A percentile compares a stretch with the other conserved stretches of the same genome.
Evolutionary conservation across 2,888 invertebrate genomes (phyloP).

Genomic region (Drosophila fungiperda): DNA sequence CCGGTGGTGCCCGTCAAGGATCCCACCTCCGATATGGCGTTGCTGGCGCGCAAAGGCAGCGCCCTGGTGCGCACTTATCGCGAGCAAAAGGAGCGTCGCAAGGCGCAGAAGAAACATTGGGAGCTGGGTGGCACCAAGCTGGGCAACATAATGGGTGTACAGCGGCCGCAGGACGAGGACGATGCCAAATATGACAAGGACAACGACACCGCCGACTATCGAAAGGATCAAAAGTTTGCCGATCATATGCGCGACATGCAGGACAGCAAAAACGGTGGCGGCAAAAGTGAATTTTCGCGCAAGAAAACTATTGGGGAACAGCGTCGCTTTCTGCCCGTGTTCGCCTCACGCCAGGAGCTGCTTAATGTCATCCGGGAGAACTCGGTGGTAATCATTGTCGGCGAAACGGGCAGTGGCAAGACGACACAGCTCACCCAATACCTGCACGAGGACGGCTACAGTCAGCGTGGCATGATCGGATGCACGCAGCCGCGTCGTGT

Average conservation of each 20-base stretch:
- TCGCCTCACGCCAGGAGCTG: constrained; percentile 96
- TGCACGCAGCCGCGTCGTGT: constrained; percentile 99
- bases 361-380: constrained; percentile 96
- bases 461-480: constrained; percentile 96
- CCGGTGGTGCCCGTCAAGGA: constrained; percentile 98
- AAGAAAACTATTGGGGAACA: constrained; percentile 94
- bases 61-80: constrained; percentile 94
- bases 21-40: constrained; percentile 98
- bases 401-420: constrained; percentile 88
- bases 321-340: constrained; percentile 96
- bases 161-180: constrained; percentile 91
- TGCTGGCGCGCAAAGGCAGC: constrained; percentile 97
- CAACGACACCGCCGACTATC: constrained; percentile 92
- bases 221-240: constrained; percentile 98
- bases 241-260: constrained; percentile 93
- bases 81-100: constrained; percentile 98
- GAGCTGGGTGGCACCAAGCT: constrained; percentile 96
- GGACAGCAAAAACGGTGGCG: constrained; percentile 84
- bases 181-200: constrained; percentile 88
- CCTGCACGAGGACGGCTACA: constrained; percentile 98
- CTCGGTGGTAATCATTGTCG: constrained; percentile 97
- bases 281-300: constrained; percentile 93
- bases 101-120: constrained; percentile 99
- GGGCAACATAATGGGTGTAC: constrained; percentile 97
- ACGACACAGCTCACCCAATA: constrained; percentile 99